Evolutionary conservation across 2,888 invertebrate genomes (phyloP), one percentile per base, ranked within the genome.

Genomic region (Epiblema foenella): DNA sequence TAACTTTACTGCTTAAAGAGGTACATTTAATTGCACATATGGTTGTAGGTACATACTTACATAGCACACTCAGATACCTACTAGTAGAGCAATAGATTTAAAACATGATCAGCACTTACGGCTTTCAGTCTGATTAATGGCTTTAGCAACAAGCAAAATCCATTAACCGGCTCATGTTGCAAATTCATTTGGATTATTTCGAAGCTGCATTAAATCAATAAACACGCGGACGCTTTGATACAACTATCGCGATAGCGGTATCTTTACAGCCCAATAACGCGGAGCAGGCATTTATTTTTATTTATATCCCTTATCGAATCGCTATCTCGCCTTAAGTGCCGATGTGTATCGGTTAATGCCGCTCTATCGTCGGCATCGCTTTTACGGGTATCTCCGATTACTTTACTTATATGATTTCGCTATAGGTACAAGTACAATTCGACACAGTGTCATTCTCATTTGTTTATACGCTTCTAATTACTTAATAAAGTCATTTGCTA

Each of bases 281-380:
- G 86, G 83, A 84, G 82, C 79, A 83, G 83, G 85, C 79, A 85
- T 90, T 91, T 91, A 90, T 89, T 89, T 91, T 84, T 91, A 89
- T 90, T 90, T 90, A 89, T 89, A 87, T 85, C 79, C 78, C 79
- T 85, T 90, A 89, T 90, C 90, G 78, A 79, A 80, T 79, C 75
- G 81, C 78, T 88, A 86, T 88, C 86, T 81, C 79, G 83, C 83
- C 85, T 85, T 89, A 88, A 91, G 90, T 89, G 89, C 81, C 87
- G 90, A 91, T 91, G 83, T 85, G 81, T 89, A 90, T 91, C 91
- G 85, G 77, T 78, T 89, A 90, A 90, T 89, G 85, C 88, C 80
- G 77, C 77, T 72, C 80, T 89, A 89, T 88, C 88, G 79, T 77
- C 86, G 87, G 86, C 88, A 85, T 89, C 88, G 81, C 80, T 88